Percentiles rank a stretch among this genome's conserved stretches.
Conservation (phyloP, 2,113 vertebrate genomes). For the Dicaeum eximium region DNA sequence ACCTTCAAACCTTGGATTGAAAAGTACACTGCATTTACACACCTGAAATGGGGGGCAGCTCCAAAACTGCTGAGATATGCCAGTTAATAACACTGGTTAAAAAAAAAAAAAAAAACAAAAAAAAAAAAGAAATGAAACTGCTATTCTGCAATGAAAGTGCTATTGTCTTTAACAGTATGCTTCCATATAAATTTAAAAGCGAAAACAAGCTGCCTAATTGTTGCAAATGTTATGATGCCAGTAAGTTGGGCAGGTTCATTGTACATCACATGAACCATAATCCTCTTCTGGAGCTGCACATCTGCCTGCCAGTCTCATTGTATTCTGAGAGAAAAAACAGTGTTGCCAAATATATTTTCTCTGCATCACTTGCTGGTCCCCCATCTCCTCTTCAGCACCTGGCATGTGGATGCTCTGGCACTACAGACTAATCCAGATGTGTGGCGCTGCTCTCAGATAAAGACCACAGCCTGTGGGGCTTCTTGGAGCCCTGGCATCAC, state of each 20-base stretch:
- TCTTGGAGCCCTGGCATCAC: not conserved
- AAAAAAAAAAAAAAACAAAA: not conserved
- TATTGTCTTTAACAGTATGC: not conserved
- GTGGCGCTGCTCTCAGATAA: not conserved
- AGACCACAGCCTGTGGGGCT: not conserved
- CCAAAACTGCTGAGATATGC: not conserved
- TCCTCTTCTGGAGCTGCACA: not conserved
- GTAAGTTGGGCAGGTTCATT: not conserved
- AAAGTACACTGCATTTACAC: not conserved
- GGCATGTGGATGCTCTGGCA: rapidly evolving
- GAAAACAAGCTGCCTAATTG: not conserved
- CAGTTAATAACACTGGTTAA: not conserved
- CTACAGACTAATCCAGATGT: too few species aligned
- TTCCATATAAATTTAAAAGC: not conserved
- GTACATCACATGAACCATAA: not conserved
- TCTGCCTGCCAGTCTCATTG: not conserved
- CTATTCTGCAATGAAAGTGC: not conserved
- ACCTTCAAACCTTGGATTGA: not conserved
- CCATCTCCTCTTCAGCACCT: not conserved
- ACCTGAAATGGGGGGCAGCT: not conserved
- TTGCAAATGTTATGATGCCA: not conserved
- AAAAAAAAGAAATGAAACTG: not conserved
- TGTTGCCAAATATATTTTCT: not conserved
- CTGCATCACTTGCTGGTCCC: not conserved
- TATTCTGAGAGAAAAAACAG: not conserved